Percentiles rank a stretch among this genome's conserved stretches.
Conservation (phyloP, 2,888 invertebrate genomes). For the Salpingus planirostris region DNA sequence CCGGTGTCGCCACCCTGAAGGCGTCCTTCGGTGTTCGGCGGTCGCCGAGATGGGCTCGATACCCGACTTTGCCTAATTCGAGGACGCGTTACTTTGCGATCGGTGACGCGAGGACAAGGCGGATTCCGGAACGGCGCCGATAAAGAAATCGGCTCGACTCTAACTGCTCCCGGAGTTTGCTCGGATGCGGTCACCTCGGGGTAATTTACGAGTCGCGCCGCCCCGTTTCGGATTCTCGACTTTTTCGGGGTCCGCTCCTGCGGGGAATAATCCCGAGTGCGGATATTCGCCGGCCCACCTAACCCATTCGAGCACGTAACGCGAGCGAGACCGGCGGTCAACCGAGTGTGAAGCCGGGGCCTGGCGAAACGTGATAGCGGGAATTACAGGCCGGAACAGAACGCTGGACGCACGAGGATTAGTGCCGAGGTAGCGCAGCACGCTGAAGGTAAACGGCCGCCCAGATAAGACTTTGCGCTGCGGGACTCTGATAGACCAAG, state of each 20-base stretch:
- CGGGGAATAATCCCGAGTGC: background rate
- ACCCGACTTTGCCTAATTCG: conserved; percentile 16
- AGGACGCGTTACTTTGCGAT: no score
- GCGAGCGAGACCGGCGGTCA: conserved; percentile 28
- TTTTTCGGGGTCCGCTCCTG: background rate
- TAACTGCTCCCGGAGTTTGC: no score
- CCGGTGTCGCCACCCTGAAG: conserved; percentile 27
- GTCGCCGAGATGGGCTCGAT: conserved; percentile 32
- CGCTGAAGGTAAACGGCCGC: conserved; percentile 31
- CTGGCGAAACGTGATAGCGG: conserved; percentile 40
- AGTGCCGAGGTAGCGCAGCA: conserved; percentile 30
- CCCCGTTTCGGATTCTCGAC: no score
- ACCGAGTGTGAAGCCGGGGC: conserved; percentile 34
- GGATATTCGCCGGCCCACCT: background rate
- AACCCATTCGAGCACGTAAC: conserved; percentile 32
- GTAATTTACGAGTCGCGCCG: no score
- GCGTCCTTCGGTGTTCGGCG: conserved; percentile 31
- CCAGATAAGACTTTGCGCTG: conserved; percentile 33
- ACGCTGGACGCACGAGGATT: conserved; percentile 38
- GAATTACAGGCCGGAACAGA: conserved; percentile 41
- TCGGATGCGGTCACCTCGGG: no score
- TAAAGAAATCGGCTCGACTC: no score
- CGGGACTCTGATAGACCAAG: conserved; percentile 32
- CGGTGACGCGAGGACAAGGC: no score
- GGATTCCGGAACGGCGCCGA: no score